phyloP scores from a whole-genome alignment of 2,888 invertebrate genomes.

The Salpingus planirostris region DNA sequence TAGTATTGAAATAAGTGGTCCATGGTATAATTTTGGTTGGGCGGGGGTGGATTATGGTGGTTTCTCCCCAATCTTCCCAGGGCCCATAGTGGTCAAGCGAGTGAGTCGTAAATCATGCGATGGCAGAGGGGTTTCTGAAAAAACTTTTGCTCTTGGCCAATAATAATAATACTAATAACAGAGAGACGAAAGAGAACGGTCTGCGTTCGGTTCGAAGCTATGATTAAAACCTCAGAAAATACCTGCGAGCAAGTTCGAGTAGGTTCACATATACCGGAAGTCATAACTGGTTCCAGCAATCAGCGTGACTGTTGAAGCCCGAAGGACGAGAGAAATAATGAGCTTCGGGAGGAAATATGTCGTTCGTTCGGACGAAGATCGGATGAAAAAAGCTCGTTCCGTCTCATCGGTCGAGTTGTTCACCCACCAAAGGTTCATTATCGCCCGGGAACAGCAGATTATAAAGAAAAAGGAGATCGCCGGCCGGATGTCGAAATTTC shows the following conservation, averaged over 20 bases:
- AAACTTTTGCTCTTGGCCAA: conserved; percentile 3
- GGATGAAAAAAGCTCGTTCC: conserved; percentile 19
- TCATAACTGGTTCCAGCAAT: conserved; percentile 39
- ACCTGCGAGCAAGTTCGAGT: conserved; percentile 10
- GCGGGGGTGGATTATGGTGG: background rate
- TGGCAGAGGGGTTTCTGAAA: background rate
- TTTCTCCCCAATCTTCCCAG: conserved; percentile 2
- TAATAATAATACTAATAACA: conserved; percentile 6
- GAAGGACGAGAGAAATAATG: conserved; percentile 39
- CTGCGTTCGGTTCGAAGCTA: too few relatives aligned
- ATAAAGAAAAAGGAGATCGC: too few relatives aligned
- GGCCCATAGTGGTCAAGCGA: conserved; percentile 5
- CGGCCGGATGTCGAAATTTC: conserved; percentile 9
- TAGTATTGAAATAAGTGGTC: too few relatives aligned
- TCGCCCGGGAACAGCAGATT: too few relatives aligned
- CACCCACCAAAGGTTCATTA: conserved; percentile 22
- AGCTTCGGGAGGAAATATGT: conserved; percentile 37
- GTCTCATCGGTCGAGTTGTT: conserved; percentile 21
- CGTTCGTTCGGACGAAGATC: conserved; percentile 17
- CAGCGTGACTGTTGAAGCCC: conserved; percentile 40
- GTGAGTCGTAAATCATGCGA: conserved; percentile 10
- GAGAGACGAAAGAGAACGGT: background rate
- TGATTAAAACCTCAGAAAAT: conserved; percentile 14
- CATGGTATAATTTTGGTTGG: too few relatives aligned
- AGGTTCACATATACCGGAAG: conserved; percentile 30